Base-by-base conservation (phyloP, 1,140 invertebrate genomes). In the Drosophila ogumai region DNA sequence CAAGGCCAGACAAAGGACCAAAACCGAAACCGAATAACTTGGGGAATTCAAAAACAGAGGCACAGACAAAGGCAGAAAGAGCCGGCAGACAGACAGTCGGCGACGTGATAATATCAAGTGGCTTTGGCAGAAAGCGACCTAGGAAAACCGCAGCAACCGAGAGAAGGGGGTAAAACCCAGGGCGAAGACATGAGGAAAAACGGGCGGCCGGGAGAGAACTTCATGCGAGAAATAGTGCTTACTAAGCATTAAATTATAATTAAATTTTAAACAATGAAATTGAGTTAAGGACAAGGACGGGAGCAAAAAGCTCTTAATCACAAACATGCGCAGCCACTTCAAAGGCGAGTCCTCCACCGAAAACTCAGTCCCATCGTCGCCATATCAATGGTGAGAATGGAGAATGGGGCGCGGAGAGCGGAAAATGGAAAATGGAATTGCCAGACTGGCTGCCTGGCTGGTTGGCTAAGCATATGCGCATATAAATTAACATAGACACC, bases 401-500 rank as follows among this genome's bases (percentile, higher is more conserved):
- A n/a, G 58, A 50, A 6, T 38, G 32, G 10, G 25, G 56, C 60
- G 13, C 4, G 31, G 17, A 54, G 19, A 74, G 38, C 9, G 22
- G 59, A 40, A 58, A 69, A 56, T 50, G 61, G 41, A 66, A 59
- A 67, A 77, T 77, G 75, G 75, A 71, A 78, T 63, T 78, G 74
- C 43, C 74, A 34, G 5, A 54, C 52, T 55, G 58, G 15, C 41
- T 60, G 64, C 31, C 67, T 60, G 69, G 80, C 85, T 90, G 61
- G 32, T 43, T 63, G 69, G 85, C 85, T 90, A 90, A 90, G 84
- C 85, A 90, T 90, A 90, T 90, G 85, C 85, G 85, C 85, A 90
- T 90, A 90, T 90, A 90, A 90, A 90, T 90, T 90, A 90, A 90
- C 85, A 90, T 90, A 90, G 85, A 90, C 86, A 85, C 81, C 86